Base-by-base conservation (phyloP, 1,140 invertebrate species). In the Parasteatoda tepidariorum region DNA sequence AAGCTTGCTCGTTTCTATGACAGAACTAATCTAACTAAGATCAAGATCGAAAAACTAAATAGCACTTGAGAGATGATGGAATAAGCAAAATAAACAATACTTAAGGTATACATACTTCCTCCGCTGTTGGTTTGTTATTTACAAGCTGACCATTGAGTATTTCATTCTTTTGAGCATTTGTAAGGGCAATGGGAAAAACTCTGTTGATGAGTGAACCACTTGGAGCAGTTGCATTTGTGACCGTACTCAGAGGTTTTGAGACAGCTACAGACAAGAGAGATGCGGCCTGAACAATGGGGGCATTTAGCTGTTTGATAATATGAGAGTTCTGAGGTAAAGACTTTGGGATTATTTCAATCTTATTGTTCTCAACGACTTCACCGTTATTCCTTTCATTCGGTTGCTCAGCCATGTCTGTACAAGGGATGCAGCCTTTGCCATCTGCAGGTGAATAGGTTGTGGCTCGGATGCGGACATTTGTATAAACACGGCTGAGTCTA, bases 391-490 rank as follows among this genome's bases (percentile, higher is more conserved):
- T 54, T 61, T 75, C 71, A 24, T 38, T 22, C 4, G 30, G 15
- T n/a, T 55, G 38, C 15, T 73, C 68, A 13, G 61, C 34, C 30
- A 64, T 59, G 24, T 74, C 73, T 57, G 64, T 68, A 28, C 83
- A 84, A 24, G 71, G 73, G 34, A 76, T 76, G 66, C 83, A 84
- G 15, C 83, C 83, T 68, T 75, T 76, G 3, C 73, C 83, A 61
- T 84, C 71, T 59, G 83, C 83, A 28, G 71, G 71, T 22, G 83
- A 84, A 30, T 84, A 84, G 5, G 84, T 82, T 48, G 85, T 84
- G 83, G 85, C 85, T 71, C 85, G 76, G 67, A 84, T 84, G 48
- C 85, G 83, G 26, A 84, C 71, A 73, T 85, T 85, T 28, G 83
- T 84, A 71, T 85, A 85, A 34, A 85, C 74, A 38, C 85, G 85